Percentiles rank a stretch among this genome's conserved stretches.
These are phyloP conservation scores for Agrilus planipennis DNA, from an alignment of 1,140 invertebrate genomes.

Conservation along the genomic window DNA sequence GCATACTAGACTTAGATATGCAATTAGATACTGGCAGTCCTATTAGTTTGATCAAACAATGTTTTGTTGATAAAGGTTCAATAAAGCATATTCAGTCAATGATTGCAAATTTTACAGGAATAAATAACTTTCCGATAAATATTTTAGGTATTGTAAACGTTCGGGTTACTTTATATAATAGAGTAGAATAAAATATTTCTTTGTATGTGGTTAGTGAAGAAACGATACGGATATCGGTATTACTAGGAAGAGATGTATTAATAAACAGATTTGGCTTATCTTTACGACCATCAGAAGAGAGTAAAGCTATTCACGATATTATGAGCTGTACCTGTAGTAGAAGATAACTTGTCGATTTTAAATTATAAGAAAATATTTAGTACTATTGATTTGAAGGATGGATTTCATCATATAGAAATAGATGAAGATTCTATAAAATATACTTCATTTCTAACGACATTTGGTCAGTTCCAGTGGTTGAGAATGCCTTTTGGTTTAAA, in stretches of 20 bases:
- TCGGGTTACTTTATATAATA: neutral
- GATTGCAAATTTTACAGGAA: conserved; percentile 2
- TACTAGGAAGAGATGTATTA: conserved; percentile 3
- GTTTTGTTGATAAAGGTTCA: neutral
- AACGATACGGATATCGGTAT: neutral
- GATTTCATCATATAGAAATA: conserved; percentile 19
- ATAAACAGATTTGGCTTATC: too few species aligned
- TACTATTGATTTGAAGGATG: conserved; percentile 23
- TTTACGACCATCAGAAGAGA: too few species aligned
- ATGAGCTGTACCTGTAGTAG: conserved; percentile 16
- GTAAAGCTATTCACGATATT: conserved; percentile 19
- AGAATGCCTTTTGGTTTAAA: conserved; percentile 16
- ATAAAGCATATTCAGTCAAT: neutral
- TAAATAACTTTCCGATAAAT: conserved; percentile 2
- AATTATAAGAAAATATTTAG: conserved; percentile 15
- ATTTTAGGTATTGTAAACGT: neutral
- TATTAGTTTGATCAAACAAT: conserved; percentile 1
- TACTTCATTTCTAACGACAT: conserved; percentile 14
- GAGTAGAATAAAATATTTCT: neutral
- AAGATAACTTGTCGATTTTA: conserved; percentile 13
- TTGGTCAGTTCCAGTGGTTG: conserved; percentile 16
- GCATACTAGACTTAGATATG: too few species aligned
- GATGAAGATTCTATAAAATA: conserved; percentile 13
- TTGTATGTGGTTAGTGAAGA: conserved; percentile 1
- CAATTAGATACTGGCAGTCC: conserved; percentile 6